These are phyloP conservation scores for Podarcis lilfordi DNA, from an alignment of 2,797 vertebrate species.

Conservation along the genomic window DNA sequence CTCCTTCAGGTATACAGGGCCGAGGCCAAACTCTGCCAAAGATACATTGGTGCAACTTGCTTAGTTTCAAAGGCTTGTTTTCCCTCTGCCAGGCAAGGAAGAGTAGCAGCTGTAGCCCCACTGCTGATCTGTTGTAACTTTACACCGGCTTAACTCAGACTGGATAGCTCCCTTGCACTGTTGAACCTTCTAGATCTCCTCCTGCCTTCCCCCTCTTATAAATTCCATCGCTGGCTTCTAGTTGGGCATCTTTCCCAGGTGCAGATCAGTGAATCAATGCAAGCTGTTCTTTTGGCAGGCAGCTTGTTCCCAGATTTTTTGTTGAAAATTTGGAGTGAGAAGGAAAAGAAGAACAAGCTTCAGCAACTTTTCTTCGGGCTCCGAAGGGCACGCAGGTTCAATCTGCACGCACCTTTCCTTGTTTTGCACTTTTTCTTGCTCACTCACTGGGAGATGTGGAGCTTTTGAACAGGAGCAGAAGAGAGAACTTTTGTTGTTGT, in stretches of 20 bases:
- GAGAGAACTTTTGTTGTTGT: too few relatives aligned
- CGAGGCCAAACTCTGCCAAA: too few relatives aligned
- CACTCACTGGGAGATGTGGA: not conserved
- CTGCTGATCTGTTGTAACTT: too few relatives aligned
- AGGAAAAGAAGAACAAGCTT: not conserved
- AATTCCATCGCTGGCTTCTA: conserved; percentile 32
- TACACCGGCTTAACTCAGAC: too few relatives aligned
- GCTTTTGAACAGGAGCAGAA: too few relatives aligned
- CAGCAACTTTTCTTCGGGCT: not conserved
- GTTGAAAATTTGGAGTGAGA: not conserved
- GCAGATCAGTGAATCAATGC: not conserved
- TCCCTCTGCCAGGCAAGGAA: too few relatives aligned
- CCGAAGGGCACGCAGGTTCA: not conserved
- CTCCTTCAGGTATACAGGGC: too few relatives aligned
- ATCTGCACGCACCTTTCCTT: not conserved
- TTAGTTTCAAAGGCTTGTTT: too few relatives aligned
- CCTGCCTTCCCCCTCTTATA: conserved; percentile 31
- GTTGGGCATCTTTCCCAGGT: conserved; percentile 32
- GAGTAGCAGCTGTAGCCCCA: too few relatives aligned
- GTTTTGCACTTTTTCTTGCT: not conserved
- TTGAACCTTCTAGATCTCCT: conserved; percentile 38
- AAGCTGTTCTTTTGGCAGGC: not conserved
- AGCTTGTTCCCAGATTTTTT: conserved; percentile 48
- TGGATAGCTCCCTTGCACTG: not conserved
- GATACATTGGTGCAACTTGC: too few relatives aligned